Base-by-base conservation (phyloP, 2,113 vertebrate species). In the Myrmophylax atrothorax region DNA sequence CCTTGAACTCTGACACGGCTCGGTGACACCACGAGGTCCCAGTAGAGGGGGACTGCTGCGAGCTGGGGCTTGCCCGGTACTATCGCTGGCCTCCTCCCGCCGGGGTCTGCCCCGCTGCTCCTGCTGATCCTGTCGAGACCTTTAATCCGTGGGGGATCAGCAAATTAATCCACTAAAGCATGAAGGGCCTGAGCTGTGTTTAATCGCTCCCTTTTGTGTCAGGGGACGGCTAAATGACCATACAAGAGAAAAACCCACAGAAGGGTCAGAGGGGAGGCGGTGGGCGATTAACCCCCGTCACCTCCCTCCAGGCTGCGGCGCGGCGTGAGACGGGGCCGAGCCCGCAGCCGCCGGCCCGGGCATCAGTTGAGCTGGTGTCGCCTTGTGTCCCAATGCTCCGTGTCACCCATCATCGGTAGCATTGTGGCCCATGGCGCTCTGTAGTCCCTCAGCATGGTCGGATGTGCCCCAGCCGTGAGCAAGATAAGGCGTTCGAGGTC, bases 191-290 rank as follows among this genome's bases (percentile, higher is more conserved):
- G 89, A 95, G 96, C 86, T 97, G 96, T 98, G 97, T 98, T 97
- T 97, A 98, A 97, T 97, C 95, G 94, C 97, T 97, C 96, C 89
- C 96, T 97, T 98, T 98, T 98, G 98, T 98, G 86, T 89, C 72
- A 77, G 85, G 93, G 91, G 86, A 97, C 84, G 96, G 95, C 97
- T 96, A 95, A 97, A 98, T 98, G 97, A 97, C 97, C 95, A 87
- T 96, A 98, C 97, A 97, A 97, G 97, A 96, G 97, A 97, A 98
- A 98, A 97, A 98, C 95, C 97, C 97, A 98, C 98, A 98, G 77
- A 95, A 58, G 95, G 98, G 98, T 98, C 98, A 97, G 96, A 97
- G 97, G 97, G 97, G 97, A 98, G 94, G 97, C 91, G 93, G 92
- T 96, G 91, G 97, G 97, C 91, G 97, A 98, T 98, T 98, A 98